Evolutionary conservation across 2,113 vertebrate species (phyloP), one percentile per base, ranked within the genome.

Genomic region (Ovibos moschatus): DNA sequence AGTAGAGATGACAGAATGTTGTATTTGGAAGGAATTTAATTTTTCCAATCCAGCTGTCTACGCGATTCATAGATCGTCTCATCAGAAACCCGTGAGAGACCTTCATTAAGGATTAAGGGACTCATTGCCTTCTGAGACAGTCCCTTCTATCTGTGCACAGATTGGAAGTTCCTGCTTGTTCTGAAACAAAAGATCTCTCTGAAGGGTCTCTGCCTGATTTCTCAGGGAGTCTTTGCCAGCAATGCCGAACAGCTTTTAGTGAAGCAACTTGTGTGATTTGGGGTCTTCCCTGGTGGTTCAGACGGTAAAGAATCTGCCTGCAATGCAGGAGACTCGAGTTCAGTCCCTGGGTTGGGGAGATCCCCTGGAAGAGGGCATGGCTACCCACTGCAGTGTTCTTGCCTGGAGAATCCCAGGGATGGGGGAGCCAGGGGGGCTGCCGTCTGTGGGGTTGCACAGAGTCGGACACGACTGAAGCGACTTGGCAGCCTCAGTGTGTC

Each of bases 401-500:
- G 67, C 67, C 64, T 71, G 67, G 67, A 71, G 67, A 36, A 36
- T 36, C 67, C 10, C 67, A 23, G 21, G 67, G 9, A 36, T 0
- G 10, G 64, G 21, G 64, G 19, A 71, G 64, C 64, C 9, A 11
- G n/a, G n/a, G 2, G 2, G 64, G n/a, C 19, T 36, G 21, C 19
- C 5, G 9, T 3, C 64, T 36, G 0, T 21, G 64, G n/a, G n/a
- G 1, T 11, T 0, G 4, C n/a, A 21, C 17, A 21, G 64, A 67
- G n/a, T 71, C 1, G 1, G n/a, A 23, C 19, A 6, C 0, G 2
- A 10, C 64, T 71, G 64, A 10, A 57, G 55, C 3, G 23, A 4
- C 55, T 57, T 2, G 4, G 55, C 55, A 57, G 23, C 23, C 0
- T 23, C 23, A 25, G 14, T 3, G 16, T 62, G 55, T 64, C 40